A percentile compares a stretch with the other conserved stretches of the same genome.
These are phyloP conservation scores for Watsonalla binaria DNA, from an alignment of 2,888 invertebrate species.

Conservation along the genomic window DNA sequence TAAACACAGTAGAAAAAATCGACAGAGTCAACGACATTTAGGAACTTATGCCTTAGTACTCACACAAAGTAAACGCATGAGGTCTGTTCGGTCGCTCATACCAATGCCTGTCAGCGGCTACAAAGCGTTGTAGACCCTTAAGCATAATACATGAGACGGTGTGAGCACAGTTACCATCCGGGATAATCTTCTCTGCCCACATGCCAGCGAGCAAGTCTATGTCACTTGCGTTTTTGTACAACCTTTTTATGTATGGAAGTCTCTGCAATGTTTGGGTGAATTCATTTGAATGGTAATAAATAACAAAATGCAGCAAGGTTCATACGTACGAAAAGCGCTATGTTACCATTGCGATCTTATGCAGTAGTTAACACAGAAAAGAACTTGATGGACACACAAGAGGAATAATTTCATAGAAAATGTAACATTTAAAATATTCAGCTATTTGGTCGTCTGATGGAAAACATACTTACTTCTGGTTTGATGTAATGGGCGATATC, in stretches of 20 bases:
- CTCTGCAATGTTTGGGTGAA: slow-evolving; percentile 23
- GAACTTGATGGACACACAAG: too few relatives aligned
- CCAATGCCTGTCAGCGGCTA: slow-evolving; percentile 92
- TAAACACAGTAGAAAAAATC: too few relatives aligned
- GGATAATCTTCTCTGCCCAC: slow-evolving; percentile 87
- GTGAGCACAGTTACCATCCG: slow-evolving; percentile 89
- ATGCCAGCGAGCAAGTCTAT: slow-evolving; percentile 93
- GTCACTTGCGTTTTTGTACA: slow-evolving; percentile 81
- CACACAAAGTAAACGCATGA: slow-evolving; percentile 39
- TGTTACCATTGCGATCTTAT: too few relatives aligned
- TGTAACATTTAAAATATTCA: too few relatives aligned
- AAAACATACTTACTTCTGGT: slow-evolving; percentile 23
- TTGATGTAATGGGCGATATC: slow-evolving; percentile 84
- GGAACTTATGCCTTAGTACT: slow-evolving; percentile 6
- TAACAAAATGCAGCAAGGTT: not conserved
- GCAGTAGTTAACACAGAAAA: too few relatives aligned
- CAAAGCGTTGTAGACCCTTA: slow-evolving; percentile 86
- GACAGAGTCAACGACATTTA: too few relatives aligned
- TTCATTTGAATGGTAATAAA: too few relatives aligned
- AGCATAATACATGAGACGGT: slow-evolving; percentile 92
- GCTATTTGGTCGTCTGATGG: too few relatives aligned
- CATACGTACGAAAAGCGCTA: too few relatives aligned
- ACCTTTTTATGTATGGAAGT: slow-evolving; percentile 24
- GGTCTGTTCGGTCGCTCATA: slow-evolving; percentile 41
- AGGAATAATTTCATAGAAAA: not conserved